phyloP scores from a whole-genome alignment of 1,140 invertebrate genomes.

The Gryon sp. region DNA sequence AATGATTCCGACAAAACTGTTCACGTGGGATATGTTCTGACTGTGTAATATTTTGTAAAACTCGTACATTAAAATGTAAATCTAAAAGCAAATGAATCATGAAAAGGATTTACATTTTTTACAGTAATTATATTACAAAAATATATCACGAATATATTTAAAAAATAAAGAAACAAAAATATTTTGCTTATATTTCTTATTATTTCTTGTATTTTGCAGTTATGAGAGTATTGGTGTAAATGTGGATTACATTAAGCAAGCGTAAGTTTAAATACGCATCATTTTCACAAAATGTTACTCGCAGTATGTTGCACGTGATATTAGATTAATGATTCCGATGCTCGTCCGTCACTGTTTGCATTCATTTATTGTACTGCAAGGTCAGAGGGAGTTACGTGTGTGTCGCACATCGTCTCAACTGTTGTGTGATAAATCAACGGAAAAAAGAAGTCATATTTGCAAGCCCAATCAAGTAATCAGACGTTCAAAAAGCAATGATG shows the following conservation, averaged over 20 bases:
- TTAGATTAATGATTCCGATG: slow-evolving; percentile 43
- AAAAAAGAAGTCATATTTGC: neutral
- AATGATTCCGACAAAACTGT: slow-evolving; percentile 9
- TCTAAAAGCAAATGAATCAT: too few relatives aligned
- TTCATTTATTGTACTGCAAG: slow-evolving; percentile 35
- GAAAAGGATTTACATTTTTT: too few relatives aligned
- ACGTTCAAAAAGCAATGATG: neutral
- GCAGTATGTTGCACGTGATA: slow-evolving; percentile 10
- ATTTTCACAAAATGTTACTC: neutral
- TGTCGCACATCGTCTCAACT: neutral
- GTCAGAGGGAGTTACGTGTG: slow-evolving; percentile 23
- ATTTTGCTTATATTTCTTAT: too few relatives aligned
- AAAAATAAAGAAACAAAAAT: too few relatives aligned
- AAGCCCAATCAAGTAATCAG: neutral
- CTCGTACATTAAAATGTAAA: too few relatives aligned
- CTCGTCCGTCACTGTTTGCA: slow-evolving; percentile 36
- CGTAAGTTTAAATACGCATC: too few relatives aligned
- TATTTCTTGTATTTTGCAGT: slow-evolving; percentile 4
- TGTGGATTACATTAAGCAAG: too few relatives aligned
- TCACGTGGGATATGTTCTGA: too few relatives aligned
- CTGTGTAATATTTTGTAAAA: too few relatives aligned
- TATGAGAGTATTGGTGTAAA: too few relatives aligned
- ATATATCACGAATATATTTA: too few relatives aligned
- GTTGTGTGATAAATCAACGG: neutral
- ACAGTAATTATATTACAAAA: too few relatives aligned